A percentile compares a stretch with the other conserved stretches of the same genome.
Evolutionary conservation across 2,888 invertebrate species (phyloP).

Genomic region (Sussaba pulchella): DNA sequence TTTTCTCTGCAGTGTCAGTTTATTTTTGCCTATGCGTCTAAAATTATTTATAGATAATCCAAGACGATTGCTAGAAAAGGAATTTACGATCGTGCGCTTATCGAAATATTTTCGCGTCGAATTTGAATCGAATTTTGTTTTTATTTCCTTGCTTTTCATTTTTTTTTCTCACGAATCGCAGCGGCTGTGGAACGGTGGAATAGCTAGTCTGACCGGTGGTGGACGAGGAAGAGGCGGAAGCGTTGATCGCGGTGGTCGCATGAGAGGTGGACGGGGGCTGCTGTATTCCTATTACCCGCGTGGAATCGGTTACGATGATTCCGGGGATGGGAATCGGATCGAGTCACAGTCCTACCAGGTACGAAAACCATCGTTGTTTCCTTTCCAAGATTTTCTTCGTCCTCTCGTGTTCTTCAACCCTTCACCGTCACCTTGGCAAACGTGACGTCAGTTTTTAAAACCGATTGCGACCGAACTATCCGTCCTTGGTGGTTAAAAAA

Average conservation of each 20-base stretch:
- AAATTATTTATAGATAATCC: constrained; percentile 34
- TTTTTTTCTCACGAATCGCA: constrained; percentile 76
- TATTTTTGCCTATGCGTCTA: constrained; percentile 34
- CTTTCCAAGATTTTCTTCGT: neutral
- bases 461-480: too few relatives aligned
- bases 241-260: constrained; percentile 83
- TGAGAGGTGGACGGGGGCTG: constrained; percentile 82
- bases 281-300: constrained; percentile 83
- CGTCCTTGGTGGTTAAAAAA: too few relatives aligned
- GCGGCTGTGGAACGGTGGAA: constrained; percentile 86
- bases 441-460: too few relatives aligned
- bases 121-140: constrained; percentile 17
- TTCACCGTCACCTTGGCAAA: too few relatives aligned
- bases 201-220: constrained; percentile 85
- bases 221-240: constrained; percentile 82
- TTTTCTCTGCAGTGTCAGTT: constrained; percentile 34
- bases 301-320: constrained; percentile 84
- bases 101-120: too few relatives aligned
- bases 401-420: neutral
- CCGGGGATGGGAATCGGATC: constrained; percentile 81
- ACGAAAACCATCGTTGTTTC: constrained; percentile 38
- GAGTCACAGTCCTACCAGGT: constrained; percentile 81
- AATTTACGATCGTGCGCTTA: neutral
- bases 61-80: constrained; percentile 5
- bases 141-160: constrained; percentile 17